These are phyloP conservation scores for Smithornis capensis DNA, from an alignment of 2,113 vertebrate genomes.

Conservation along the genomic window DNA sequence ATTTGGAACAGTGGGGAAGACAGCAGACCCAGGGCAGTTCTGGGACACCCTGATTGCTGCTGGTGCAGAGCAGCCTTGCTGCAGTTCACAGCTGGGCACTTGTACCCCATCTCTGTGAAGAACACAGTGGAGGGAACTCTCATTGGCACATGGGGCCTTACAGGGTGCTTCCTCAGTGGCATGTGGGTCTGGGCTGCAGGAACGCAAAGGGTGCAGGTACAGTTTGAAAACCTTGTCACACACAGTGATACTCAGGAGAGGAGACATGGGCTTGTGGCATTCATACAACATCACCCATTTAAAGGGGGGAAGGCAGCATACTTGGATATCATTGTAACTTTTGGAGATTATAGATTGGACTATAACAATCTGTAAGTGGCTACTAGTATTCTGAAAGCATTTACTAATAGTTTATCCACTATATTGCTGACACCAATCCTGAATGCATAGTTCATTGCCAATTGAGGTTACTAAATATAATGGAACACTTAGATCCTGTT, in stretches of 20 bases:
- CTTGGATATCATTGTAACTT: not conserved
- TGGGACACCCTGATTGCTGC: accelerated
- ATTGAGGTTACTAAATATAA: not conserved
- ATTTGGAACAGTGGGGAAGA: not conserved
- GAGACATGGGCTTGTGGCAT: not conserved
- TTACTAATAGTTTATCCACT: not conserved
- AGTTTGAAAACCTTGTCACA: not conserved
- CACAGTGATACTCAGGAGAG: not conserved
- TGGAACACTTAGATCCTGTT: not conserved
- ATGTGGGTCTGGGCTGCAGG: not conserved
- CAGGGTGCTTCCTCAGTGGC: not conserved
- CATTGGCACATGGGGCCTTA: accelerated
- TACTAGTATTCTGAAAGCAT: not conserved
- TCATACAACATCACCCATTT: not conserved
- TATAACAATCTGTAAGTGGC: not conserved
- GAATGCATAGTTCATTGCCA: not conserved
- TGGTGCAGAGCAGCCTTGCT: not conserved
- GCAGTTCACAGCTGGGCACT: not conserved
- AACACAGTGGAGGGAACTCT: not conserved
- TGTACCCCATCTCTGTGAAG: not conserved
- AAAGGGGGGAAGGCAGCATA: not conserved
- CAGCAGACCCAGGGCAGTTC: not conserved
- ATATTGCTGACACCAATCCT: not conserved
- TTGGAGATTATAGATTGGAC: accelerated
- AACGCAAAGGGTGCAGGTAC: not conserved